A percentile compares a stretch with the other conserved stretches of the same genome.
phyloP scores from a whole-genome alignment of 37 sponge, comb jelly and placozoan species.

The Dysidea cf. avara region DNA sequence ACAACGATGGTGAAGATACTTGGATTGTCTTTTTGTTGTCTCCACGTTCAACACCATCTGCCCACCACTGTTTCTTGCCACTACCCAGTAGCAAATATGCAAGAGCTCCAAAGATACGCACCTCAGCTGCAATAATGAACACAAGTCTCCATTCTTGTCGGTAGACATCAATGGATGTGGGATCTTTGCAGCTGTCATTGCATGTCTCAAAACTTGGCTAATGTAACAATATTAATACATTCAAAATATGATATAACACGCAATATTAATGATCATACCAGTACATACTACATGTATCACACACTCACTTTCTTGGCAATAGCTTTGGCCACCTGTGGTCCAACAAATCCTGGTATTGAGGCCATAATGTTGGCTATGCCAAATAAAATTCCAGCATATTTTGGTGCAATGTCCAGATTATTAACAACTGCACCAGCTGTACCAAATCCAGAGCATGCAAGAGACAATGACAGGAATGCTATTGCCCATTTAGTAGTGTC shows the following conservation, averaged over 20 bases:
- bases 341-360: constrained; percentile 80
- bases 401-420: constrained; percentile 89
- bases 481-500: constrained; percentile 39
- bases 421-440: constrained; percentile 64
- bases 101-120: constrained; percentile 66
- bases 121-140: constrained; percentile 76
- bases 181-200: too few relatives aligned
- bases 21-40: too few relatives aligned
- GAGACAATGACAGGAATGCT: constrained; percentile 50
- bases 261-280: too few relatives aligned
- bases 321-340: constrained; percentile 75
- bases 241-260: too few relatives aligned
- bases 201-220: too few relatives aligned
- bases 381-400: constrained; percentile 82
- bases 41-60: constrained; percentile 49
- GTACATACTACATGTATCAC: not conserved
- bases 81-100: constrained; percentile 58
- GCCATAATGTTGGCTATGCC: constrained; percentile 79
- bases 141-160: too few relatives aligned
- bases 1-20: too few relatives aligned
- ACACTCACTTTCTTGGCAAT: constrained; percentile 59
- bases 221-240: constrained; percentile 85
- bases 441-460: constrained; percentile 42
- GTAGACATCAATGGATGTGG: too few relatives aligned
- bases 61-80: too few relatives aligned